These are phyloP conservation scores for Sinonovacula constricta DNA, from an alignment of 1,140 invertebrate species.

Conservation along the genomic window DNA sequence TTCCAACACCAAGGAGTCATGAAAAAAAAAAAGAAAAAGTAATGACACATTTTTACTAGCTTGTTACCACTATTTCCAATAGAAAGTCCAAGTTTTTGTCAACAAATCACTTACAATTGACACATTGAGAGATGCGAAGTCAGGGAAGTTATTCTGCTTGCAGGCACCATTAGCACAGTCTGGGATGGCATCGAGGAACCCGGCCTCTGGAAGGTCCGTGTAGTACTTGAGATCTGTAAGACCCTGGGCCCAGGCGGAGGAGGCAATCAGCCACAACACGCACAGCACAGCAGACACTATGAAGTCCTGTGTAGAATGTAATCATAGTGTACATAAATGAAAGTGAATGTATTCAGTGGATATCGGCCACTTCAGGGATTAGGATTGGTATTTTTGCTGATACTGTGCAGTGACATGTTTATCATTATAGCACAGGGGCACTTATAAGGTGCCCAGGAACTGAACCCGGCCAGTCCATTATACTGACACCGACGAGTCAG, in stretches of 20 bases:
- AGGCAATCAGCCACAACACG: conserved; percentile 84
- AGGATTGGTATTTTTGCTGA: no score
- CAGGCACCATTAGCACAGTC: conserved; percentile 60
- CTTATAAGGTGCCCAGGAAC: no score
- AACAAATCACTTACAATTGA: conserved; percentile 82
- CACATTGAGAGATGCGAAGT: conserved; percentile 82
- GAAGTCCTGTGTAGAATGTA: conserved; percentile 82
- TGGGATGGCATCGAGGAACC: conserved; percentile 57
- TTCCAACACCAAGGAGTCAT: no score
- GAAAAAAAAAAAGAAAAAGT: no score
- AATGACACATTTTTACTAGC: no score
- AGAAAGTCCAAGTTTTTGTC: background rate
- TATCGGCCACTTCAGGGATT: conserved; percentile 80
- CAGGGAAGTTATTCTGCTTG: conserved; percentile 67
- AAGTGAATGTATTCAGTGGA: no score
- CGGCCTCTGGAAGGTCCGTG: conserved; percentile 76
- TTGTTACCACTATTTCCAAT: background rate
- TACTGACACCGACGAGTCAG: no score
- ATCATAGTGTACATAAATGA: no score
- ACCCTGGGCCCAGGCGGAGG: conserved; percentile 85
- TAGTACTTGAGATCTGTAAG: conserved; percentile 82
- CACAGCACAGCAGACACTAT: conserved; percentile 82
- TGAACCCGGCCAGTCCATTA: no score
- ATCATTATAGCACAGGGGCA: no score
- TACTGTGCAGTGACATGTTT: no score